Base-by-base conservation (phyloP, 2,797 vertebrate genomes). In the Poecilia wingei region DNA sequence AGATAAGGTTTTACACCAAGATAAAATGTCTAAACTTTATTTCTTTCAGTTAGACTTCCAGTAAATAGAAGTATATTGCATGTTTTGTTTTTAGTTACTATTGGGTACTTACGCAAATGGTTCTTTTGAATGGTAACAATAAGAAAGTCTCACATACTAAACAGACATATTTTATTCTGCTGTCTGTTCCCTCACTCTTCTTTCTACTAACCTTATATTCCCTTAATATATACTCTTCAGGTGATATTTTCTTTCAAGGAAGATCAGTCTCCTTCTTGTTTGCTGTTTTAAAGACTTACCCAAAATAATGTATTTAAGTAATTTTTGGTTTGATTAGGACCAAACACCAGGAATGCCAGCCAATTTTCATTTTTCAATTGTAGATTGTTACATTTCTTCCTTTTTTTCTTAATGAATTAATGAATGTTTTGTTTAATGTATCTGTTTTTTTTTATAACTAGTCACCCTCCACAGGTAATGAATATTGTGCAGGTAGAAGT, bases 1-100 rank as follows among this genome's bases (percentile, higher is more conserved):
- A 76, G 59, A 66, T 75, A 75, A 75, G 53, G 55, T 12, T 75
- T 49, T 73, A 49, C 20, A 59, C 55, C 9, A 28, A 46, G 74
- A 75, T 76, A 66, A 49, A 31, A 49, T 28, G 59, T 36, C 18
- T 33, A 66, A 47, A 47, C 14, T 76, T 49, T 75, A 28, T 45
- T 31, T 64, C 1, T 61, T 75, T 46, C 18, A 46, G 33, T 57
- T 57, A 25, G n/a, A 45, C 28, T 75, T 59, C 41, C 55, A 45
- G 74, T 59, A 75, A 59, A 18, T 20, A 39, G 28, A 57, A 59
- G 73, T 31, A 43, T 75, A 75, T 45, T 45, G 31, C 25, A 45
- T 75, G 3, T 28, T 59, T 45, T 70, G 10, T 9, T 75, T 43
- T 75, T 43, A 53, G 45, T 43, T 43, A 45, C 51, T n/a, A 25